phyloP scores from a whole-genome alignment of 2,888 invertebrate species.

The Hipparchia semele region DNA sequence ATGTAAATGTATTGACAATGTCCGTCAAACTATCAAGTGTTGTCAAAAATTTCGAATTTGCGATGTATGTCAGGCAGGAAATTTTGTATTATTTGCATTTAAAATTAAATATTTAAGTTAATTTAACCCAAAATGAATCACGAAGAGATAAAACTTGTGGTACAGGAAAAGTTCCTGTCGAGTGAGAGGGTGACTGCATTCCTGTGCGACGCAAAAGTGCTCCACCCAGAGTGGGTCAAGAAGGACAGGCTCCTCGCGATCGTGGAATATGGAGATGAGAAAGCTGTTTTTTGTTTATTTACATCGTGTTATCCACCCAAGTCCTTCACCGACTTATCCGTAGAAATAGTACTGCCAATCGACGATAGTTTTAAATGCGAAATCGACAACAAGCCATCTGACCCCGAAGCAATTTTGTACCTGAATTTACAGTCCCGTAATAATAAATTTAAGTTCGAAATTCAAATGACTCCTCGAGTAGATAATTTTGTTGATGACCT shows the following conservation, averaged over 20 bases:
- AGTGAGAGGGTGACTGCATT: constrained; percentile 77
- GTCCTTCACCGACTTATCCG: constrained; percentile 89
- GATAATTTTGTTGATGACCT: constrained; percentile 89
- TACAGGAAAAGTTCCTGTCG: constrained; percentile 77
- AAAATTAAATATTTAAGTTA: constrained; percentile 41
- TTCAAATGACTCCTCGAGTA: constrained; percentile 83
- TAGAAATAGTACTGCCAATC: constrained; percentile 91
- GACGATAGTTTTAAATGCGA: constrained; percentile 91
- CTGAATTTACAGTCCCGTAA: constrained; percentile 75
- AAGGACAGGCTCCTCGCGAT: constrained; percentile 75
- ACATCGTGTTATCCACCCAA: constrained; percentile 86
- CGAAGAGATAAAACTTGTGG: constrained; percentile 74
- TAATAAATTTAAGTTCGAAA: constrained; percentile 77
- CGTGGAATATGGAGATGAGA: constrained; percentile 78
- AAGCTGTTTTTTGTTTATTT: constrained; percentile 78
- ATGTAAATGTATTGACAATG: no score
- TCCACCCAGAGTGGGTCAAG: constrained; percentile 75
- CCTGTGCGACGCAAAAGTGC: constrained; percentile 73
- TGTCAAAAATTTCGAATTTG: no score
- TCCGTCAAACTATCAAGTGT: no score
- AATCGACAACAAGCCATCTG: constrained; percentile 85
- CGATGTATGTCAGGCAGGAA: constrained; percentile 31
- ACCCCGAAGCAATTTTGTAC: constrained; percentile 76
- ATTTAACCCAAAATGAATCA: constrained; percentile 69
- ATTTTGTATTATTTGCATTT: constrained; percentile 23